A percentile compares a stretch with the other conserved stretches of the same genome.
These are phyloP conservation scores for Chelonoidis abingdonii DNA, from an alignment of 2,113 vertebrate genomes.

Conservation along the genomic window DNA sequence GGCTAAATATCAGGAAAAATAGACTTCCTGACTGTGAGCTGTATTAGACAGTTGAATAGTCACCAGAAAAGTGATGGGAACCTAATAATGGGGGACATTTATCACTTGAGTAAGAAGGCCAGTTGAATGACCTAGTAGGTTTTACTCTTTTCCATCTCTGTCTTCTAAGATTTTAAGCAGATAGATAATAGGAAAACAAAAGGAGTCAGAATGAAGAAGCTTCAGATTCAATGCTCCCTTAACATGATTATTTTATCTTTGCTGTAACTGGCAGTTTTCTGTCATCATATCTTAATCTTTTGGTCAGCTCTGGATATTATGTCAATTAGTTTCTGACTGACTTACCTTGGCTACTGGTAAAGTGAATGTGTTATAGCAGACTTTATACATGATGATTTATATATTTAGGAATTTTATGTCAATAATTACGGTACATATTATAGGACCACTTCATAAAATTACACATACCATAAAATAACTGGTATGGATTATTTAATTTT, in stretches of 20 bases:
- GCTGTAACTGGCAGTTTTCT: conserved; percentile 61
- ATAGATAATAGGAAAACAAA: conserved; percentile 18
- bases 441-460: conserved; percentile 81
- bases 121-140: neutral
- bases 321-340: conserved; percentile 76
- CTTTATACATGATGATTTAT: conserved; percentile 77
- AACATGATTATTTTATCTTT: conserved; percentile 42
- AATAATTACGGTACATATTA: conserved; percentile 82
- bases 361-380: conserved; percentile 77
- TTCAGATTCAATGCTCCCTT: conserved; percentile 16
- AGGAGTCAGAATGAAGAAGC: neutral
- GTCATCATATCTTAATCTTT: conserved; percentile 65
- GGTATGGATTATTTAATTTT: conserved; percentile 82
- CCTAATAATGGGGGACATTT: conserved; percentile 16
- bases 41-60: conserved; percentile 49
- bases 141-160: neutral
- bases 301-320: conserved; percentile 58
- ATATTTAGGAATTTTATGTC: conserved; percentile 80
- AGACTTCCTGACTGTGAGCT: conserved; percentile 58
- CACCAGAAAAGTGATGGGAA: conserved; percentile 69
- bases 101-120: conserved; percentile 1
- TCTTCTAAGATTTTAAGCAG: conserved; percentile 40
- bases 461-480: conserved; percentile 81
- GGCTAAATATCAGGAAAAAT: conserved; percentile 53
- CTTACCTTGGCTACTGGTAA: conserved; percentile 78